Base-by-base conservation (phyloP, 1,140 invertebrate genomes). In the Dendroctonus valens region DNA sequence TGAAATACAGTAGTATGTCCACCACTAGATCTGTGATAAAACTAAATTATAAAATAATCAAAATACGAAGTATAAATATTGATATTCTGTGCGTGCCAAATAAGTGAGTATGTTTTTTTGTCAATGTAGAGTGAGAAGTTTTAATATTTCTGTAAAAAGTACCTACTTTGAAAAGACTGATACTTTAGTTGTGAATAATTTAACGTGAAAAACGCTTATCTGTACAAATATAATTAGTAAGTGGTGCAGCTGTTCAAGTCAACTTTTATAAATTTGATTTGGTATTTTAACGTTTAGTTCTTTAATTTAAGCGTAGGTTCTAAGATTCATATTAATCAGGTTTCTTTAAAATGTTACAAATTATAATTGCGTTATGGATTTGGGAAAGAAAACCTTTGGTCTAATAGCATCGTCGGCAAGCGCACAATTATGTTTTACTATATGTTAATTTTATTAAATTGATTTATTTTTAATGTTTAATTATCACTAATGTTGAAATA, bases 161-260 rank as follows among this genome's bases (percentile, higher is more conserved):
- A 61, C 59, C 59, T 61, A 61, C 41, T 40, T 61, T 61, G 37
- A 61, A 42, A 52, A 61, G 59, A 61, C 59, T 61, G 59, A 61
- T 51, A 42, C 38, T 48, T 42, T 59, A 59, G 57, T 59, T 59
- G 55, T 59, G 44, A 59, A 48, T 59, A 57, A 40, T 57, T 57
- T 57, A 41, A 57, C 12, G 15, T 37, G 7, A 59, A 39, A 54
- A 53, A 59, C 42, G 57, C 57, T 59, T 59, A 59, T 15, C 15
- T 59, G 57, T 59, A 59, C 57, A 59, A 46, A 59, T 57, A 57
- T 41, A n/a, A 41, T 57, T 26, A 26, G 26, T 26, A 41, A 55
- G 9, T 54, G 12, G 48, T 50, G 48, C 48, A 50, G 48, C 48
- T 50, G 26, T 0, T 50, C 7, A 50, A 50, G 26, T 14, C 48